A percentile compares a stretch with the other conserved stretches of the same genome.
These are phyloP conservation scores for Collichthys lucidus DNA, from an alignment of 2,113 vertebrate genomes.

Conservation along the genomic window DNA sequence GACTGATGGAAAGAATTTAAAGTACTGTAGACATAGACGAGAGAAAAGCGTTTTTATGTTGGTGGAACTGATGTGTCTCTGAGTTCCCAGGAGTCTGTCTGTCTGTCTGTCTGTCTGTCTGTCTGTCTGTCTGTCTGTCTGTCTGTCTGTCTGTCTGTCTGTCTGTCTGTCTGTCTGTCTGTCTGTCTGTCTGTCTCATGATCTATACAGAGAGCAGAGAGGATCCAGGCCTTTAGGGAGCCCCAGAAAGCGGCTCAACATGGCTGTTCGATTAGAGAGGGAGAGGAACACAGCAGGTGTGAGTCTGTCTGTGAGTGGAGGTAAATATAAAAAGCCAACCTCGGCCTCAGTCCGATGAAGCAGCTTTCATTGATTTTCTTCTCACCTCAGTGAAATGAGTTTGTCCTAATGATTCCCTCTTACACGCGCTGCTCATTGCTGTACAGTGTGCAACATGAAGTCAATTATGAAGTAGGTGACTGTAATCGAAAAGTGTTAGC, in stretches of 20 bases:
- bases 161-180: conserved; percentile 26
- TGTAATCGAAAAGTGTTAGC: not conserved
- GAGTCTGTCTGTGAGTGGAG: conserved; percentile 27
- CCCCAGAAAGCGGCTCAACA: conserved; percentile 36
- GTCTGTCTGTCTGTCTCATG: conserved; percentile 20
- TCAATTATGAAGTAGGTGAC: not conserved
- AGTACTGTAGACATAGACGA: not conserved
- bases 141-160: conserved; percentile 16
- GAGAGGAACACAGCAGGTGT: conserved; percentile 42
- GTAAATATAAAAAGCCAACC: conserved; percentile 8
- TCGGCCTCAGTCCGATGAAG: conserved; percentile 3
- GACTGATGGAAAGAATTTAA: not conserved
- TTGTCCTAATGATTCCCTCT: not conserved
- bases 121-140: conserved; percentile 25
- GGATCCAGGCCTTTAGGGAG: conserved; percentile 6
- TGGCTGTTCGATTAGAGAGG: conserved; percentile 38
- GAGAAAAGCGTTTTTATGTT: not conserved
- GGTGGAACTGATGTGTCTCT: not conserved
- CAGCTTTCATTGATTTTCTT: conserved; percentile 21
- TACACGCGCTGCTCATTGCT: not conserved
- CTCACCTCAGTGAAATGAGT: not conserved
- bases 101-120: conserved; percentile 22
- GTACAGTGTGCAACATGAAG: not conserved
- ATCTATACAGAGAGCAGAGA: conserved; percentile 12
- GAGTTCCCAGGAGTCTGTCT: conserved; percentile 20